Conservation (phyloP, 2,888 invertebrate species). For the Osmoderma eremita region DNA sequence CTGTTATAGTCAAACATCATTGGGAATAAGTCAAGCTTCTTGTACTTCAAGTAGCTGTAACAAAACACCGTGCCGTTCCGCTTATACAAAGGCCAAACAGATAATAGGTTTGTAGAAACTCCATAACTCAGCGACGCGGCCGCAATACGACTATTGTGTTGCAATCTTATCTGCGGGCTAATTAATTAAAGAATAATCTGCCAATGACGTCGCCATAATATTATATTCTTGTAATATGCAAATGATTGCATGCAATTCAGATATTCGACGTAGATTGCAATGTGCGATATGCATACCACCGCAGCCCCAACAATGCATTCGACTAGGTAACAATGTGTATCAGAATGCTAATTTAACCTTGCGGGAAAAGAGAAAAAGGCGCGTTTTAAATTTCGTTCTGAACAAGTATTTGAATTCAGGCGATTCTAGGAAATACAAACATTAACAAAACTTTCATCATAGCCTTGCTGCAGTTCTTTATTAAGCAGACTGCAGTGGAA, state of each 20-base stretch:
- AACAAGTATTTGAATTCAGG: constrained; percentile 9
- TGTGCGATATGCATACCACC: constrained; percentile 19
- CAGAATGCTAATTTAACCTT: constrained; percentile 30
- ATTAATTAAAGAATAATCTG: constrained; percentile 46
- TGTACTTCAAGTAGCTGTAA: constrained; percentile 22
- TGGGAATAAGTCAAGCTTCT: constrained; percentile 15
- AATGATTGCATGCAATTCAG: constrained; percentile 39
- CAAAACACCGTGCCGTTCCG: not conserved
- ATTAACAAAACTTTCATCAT: too few relatives aligned
- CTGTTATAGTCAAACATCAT: not conserved
- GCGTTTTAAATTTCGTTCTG: not conserved
- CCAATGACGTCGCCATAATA: constrained; percentile 43
- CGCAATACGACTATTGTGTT: constrained; percentile 43
- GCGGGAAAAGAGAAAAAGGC: constrained; percentile 7
- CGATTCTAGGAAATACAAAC: not conserved
- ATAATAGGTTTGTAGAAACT: constrained; percentile 39
- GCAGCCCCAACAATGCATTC: constrained; percentile 21
- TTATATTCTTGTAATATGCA: constrained; percentile 45
- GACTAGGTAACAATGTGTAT: constrained; percentile 4
- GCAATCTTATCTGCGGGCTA: constrained; percentile 44
- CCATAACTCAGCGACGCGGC: constrained; percentile 41
- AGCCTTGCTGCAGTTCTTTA: too few relatives aligned
- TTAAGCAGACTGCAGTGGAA: too few relatives aligned
- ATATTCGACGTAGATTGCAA: constrained; percentile 26
- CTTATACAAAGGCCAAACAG: constrained; percentile 9